Percentiles rank a stretch among this genome's conserved stretches.
phyloP scores from a whole-genome alignment of 1,140 invertebrate genomes.

The Zaprionus ghesquierei region DNA sequence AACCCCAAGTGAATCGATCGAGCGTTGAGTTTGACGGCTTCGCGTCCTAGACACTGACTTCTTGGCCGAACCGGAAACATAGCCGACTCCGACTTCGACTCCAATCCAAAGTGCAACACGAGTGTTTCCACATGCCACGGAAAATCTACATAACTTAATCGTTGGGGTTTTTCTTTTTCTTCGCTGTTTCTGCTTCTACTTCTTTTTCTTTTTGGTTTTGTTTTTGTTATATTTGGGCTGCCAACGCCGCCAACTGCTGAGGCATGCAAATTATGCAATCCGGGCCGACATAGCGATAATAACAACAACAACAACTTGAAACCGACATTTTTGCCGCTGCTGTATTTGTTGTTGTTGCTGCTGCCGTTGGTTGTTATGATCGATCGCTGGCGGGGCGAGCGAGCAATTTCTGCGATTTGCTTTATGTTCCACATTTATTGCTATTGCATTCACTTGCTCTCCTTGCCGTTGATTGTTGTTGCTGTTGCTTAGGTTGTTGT shows the following conservation, averaged over 20 bases:
- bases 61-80: slow-evolving; percentile 65
- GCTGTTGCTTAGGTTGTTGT: slow-evolving; percentile 24
- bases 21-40: slow-evolving; percentile 32
- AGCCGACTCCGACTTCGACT: slow-evolving; percentile 2
- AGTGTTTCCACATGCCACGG: slow-evolving; percentile 61
- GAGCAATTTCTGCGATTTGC: slow-evolving; percentile 68
- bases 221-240: slow-evolving; percentile 21
- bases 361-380: slow-evolving; percentile 61
- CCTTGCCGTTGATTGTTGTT: slow-evolving; percentile 42
- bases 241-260: slow-evolving; percentile 40
- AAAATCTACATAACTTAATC: slow-evolving; percentile 58
- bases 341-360: slow-evolving; percentile 24
- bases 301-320: slow-evolving; percentile 32
- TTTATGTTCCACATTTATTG: slow-evolving; percentile 77
- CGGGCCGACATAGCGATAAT: slow-evolving; percentile 52
- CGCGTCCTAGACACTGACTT: slow-evolving; percentile 79
- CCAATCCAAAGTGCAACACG: slow-evolving; percentile 14
- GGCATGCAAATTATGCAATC: slow-evolving; percentile 75
- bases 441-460: slow-evolving; percentile 52
- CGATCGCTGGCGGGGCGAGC: slow-evolving; percentile 68
- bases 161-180: slow-evolving; percentile 18
- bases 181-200: slow-evolving; percentile 1
- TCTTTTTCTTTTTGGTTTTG: background rate
- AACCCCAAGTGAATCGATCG: slow-evolving; percentile 9
- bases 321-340: slow-evolving; percentile 48